phyloP scores from a whole-genome alignment of 2,113 vertebrate species.

The Talpa occidentalis region DNA sequence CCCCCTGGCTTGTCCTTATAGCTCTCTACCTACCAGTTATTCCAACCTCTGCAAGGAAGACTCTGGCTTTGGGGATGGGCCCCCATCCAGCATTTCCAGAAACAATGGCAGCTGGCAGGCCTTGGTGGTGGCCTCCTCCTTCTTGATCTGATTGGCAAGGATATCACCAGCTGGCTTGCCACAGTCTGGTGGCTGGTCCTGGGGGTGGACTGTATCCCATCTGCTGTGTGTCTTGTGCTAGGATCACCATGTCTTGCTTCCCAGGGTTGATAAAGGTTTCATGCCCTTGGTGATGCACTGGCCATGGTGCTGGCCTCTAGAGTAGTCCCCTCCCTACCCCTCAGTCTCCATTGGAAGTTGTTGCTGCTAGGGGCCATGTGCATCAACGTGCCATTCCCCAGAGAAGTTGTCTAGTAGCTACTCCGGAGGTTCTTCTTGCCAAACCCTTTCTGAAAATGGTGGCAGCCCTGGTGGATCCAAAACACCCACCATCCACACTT shows the following conservation, averaged over 20 bases:
- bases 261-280: background rate
- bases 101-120: background rate
- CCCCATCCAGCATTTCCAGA: background rate
- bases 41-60: background rate
- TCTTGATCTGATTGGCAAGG: background rate
- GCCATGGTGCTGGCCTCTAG: too few relatives aligned
- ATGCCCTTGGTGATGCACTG: background rate
- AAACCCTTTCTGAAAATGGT: background rate
- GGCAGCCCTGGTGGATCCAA: background rate
- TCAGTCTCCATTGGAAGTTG: too few relatives aligned
- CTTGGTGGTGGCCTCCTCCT: background rate
- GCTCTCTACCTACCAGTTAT: background rate
- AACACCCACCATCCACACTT: background rate
- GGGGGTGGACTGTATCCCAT: background rate
- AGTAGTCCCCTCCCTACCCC: too few relatives aligned
- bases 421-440: background rate
- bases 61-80: background rate
- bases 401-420: background rate
- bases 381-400: too few relatives aligned
- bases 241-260: background rate
- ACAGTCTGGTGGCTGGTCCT: too few relatives aligned
- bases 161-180: background rate
- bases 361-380: background rate
- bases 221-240: background rate
- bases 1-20: background rate